Evolutionary conservation across 2,797 vertebrate species (phyloP).

Genomic region (Cygnus olor): DNA sequence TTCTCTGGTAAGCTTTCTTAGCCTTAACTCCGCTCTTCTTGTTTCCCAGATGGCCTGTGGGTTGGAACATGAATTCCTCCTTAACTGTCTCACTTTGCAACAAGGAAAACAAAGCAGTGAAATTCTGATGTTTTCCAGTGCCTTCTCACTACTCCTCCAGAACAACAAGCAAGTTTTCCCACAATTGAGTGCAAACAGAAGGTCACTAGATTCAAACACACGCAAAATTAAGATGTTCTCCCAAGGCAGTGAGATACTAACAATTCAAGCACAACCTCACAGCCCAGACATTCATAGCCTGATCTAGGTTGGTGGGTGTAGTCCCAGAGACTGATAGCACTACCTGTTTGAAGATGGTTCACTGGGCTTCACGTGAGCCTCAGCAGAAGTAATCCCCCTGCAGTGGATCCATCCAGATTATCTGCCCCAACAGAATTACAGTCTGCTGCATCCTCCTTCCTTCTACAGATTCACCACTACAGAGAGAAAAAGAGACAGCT

Average conservation of each 20-base stretch:
- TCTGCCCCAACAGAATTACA: background rate
- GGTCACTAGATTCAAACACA: background rate
- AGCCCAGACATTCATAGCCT: background rate
- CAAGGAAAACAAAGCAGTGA: background rate
- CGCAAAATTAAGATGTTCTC: background rate
- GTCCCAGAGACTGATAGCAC: background rate
- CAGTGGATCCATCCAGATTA: background rate
- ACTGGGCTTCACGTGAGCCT: accelerated
- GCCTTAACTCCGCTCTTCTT: background rate
- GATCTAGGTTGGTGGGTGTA: accelerated
- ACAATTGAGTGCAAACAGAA: background rate
- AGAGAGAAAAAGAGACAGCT: background rate
- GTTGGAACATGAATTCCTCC: background rate
- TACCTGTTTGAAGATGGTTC: background rate
- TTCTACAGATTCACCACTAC: background rate
- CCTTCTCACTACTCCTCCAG: background rate
- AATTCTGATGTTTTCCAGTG: background rate
- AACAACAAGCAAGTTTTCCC: background rate
- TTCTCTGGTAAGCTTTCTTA: background rate
- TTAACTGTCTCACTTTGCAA: background rate
- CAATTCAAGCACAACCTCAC: background rate
- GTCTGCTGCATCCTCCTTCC: background rate
- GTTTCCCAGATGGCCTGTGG: background rate
- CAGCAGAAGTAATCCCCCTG: background rate
- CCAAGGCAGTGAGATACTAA: background rate